These are phyloP conservation scores for Aeoliscus strigatus DNA, from an alignment of 2,797 vertebrate genomes.

Conservation along the genomic window DNA sequence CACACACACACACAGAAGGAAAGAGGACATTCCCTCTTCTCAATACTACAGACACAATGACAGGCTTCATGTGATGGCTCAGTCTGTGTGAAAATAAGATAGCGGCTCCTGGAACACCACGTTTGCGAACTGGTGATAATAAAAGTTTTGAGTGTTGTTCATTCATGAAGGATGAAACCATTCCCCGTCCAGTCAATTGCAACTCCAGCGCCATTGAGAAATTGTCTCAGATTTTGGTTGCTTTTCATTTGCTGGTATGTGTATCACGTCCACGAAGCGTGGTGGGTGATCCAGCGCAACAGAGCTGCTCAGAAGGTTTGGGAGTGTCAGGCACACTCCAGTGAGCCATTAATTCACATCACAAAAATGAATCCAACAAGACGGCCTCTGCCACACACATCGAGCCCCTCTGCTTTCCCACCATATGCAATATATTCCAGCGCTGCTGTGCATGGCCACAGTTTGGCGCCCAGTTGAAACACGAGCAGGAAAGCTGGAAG, in stretches of 20 bases:
- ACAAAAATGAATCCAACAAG: slow-evolving; percentile 58
- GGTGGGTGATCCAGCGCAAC: slow-evolving; percentile 53
- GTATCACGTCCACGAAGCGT: slow-evolving; percentile 22
- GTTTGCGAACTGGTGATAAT: slow-evolving; percentile 11
- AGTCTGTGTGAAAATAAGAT: slow-evolving; percentile 38
- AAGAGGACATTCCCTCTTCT: too few species aligned
- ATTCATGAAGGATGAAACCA: slow-evolving; percentile 20
- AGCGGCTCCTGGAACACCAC: slow-evolving; percentile 21
- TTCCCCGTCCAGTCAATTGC: slow-evolving; percentile 34
- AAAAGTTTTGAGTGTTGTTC: slow-evolving; percentile 12
- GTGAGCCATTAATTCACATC: slow-evolving; percentile 65
- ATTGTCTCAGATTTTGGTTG: slow-evolving; percentile 42
- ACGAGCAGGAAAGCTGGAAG: slow-evolving; percentile 37
- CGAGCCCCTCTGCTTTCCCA: slow-evolving; percentile 50
- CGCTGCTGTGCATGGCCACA: slow-evolving; percentile 40
- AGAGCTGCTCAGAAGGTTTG: slow-evolving; percentile 40
- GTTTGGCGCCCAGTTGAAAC: slow-evolving; percentile 54
- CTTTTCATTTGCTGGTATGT: slow-evolving; percentile 28
- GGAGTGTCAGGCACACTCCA: slow-evolving; percentile 61
- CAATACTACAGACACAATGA: too few species aligned
- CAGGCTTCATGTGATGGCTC: slow-evolving; percentile 22
- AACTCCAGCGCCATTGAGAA: slow-evolving; percentile 7
- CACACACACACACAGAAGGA: neutral
- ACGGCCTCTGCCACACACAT: slow-evolving; percentile 64
- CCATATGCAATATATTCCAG: slow-evolving; percentile 58